Evolutionary conservation across 2,113 vertebrate species (phyloP), one percentile per base, ranked within the genome.

Genomic region (Anguilla rostrata): DNA sequence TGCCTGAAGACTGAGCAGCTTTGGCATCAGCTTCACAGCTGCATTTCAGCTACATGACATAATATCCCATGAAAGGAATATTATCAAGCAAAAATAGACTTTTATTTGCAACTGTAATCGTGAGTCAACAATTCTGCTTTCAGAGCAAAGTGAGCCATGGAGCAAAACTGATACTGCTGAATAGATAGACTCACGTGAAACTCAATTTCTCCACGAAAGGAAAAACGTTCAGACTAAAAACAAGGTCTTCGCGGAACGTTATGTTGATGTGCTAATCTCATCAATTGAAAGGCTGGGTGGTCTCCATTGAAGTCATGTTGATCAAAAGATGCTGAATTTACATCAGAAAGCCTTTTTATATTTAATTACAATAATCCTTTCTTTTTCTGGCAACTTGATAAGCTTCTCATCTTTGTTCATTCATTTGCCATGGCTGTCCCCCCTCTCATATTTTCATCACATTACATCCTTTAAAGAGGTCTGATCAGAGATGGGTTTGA

Each of bases 321-420:
- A 22, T 66, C 60, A 66, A 66, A 66, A 66, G 60, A 66, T 20
- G 22, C 18, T 26, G 60, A 66, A 26, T 66, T 75, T 34, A n/a
- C n/a, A 75, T 34, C n/a, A 26, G 11, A 75, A 75, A 75, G 71
- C 11, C 71, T 34, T 34, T 75, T 71, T 71, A 71, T 22, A 75
- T 34, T 75, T 75, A 75, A 75, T 75, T 75, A 75, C 71, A 75
- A 29, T 75, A 75, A 75, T 75, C 71, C 71, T 75, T 75, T 7
- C n/a, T 75, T 75, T 75, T 75, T 14, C 71, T 75, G 2, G 71
- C 12, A 75, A 75, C 6, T 75, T 75, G n/a, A 34, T 75, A 75
- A 75, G 71, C 71, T 14, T 75, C n/a, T 26, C 71, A 0, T n/a
- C 71, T 75, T 75, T 75, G 71, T 75, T 75, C 71, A 22, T 34